phyloP scores from a whole-genome alignment of 1,140 invertebrate genomes.

The Drosophila paulistorum region DNA sequence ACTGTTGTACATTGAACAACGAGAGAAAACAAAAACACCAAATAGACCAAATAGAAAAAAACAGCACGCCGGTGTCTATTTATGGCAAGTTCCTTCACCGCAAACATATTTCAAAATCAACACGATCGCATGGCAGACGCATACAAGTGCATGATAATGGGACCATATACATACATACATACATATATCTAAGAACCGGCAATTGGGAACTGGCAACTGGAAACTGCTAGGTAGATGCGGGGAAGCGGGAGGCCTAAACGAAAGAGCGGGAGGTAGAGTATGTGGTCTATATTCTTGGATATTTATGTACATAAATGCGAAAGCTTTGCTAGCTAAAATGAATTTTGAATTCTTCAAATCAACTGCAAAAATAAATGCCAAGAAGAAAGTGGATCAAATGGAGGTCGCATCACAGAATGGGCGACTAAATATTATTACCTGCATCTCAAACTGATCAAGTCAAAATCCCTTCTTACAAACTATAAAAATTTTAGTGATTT shows the following conservation, averaged over 20 bases:
- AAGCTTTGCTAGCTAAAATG: not conserved
- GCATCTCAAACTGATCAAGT: no score
- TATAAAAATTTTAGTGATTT: no score
- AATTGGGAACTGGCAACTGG: not conserved
- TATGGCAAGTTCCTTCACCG: slow-evolving; percentile 70
- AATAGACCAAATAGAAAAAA: slow-evolving; percentile 17
- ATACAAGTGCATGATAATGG: slow-evolving; percentile 55
- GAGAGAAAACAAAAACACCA: not conserved
- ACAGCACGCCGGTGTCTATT: slow-evolving; percentile 62
- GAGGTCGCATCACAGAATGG: no score
- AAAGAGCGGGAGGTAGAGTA: not conserved
- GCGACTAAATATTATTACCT: no score
- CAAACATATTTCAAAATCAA: slow-evolving; percentile 60
- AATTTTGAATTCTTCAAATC: not conserved
- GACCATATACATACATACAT: not conserved
- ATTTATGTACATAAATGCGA: not conserved
- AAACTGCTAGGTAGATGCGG: not conserved
- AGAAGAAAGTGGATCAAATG: not conserved
- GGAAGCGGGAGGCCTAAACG: not conserved
- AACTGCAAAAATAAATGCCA: slow-evolving; percentile 1
- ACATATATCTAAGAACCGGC: slow-evolving; percentile 3
- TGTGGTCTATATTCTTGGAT: not conserved
- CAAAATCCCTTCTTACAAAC: no score
- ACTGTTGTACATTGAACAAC: slow-evolving; percentile 2
- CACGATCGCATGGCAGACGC: slow-evolving; percentile 40